Base-by-base conservation (phyloP, 2,888 invertebrate species). In the Oxystoma pomonae region DNA sequence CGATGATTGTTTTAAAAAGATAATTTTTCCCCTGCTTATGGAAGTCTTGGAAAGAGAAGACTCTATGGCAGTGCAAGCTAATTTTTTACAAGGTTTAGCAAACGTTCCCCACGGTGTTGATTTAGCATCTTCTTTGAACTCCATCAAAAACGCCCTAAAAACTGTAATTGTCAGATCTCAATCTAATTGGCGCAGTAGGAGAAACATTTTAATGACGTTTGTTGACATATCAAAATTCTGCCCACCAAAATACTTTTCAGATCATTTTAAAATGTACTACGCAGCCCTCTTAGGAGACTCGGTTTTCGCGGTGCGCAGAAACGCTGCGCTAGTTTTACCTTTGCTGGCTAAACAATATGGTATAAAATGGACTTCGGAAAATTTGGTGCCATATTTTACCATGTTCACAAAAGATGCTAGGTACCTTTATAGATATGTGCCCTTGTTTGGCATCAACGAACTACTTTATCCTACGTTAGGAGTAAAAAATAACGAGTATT, bases 371-470 rank as follows among this genome's bases (percentile, higher is more conserved):
- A 72, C 75, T 0, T 68, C 66, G 5, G 66, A 70, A 22, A 71
- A 76, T 17, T 68, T 79, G 2, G 68, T 78, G 19, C 76, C 77
- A 1, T 73, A 70, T 58, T 71, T 77, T 50, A 67, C 73, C 16
- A 70, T 71, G 57, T 76, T 75, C 51, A 64, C 72, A 0, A 73
- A 72, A 59, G 76, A 79, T 65, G 68, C 65, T 16, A 70, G 74
- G 61, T 79, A 78, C 66, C 68, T 77, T 16, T 75, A 74, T 56
- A 71, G 78, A 62, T 75, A 73, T 58, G 72, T 77, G 2, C 70
- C 75, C 5, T 65, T 80, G 18, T 79, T 76, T 63, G 74, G 76
- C 19, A 76, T 79, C 3, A 74, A 76, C 60, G 79, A 80, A 70
- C 63, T 80, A 18, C 71, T 80, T 7, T 60, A 65, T 1, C 77